These are phyloP conservation scores for Sarcophaga caerulescens DNA, from an alignment of 2,888 invertebrate species.

Conservation along the genomic window DNA sequence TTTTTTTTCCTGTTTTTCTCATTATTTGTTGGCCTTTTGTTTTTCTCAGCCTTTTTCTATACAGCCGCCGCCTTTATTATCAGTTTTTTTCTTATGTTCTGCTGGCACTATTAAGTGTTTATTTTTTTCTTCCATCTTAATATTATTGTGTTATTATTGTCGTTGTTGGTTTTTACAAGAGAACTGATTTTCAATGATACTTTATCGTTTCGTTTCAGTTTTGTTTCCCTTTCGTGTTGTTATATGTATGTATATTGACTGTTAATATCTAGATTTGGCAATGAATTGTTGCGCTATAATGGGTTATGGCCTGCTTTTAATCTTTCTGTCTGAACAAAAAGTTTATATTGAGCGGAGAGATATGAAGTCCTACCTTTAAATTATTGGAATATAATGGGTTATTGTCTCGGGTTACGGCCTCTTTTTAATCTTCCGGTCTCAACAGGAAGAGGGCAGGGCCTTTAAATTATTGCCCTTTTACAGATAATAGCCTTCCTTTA, in stretches of 20 bases:
- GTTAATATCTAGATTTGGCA: too few species aligned
- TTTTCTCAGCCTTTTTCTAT: neutral
- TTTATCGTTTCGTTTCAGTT: too few species aligned
- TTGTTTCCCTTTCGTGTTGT: too few species aligned
- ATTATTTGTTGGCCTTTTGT: neutral
- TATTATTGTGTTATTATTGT: neutral
- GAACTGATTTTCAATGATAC: too few species aligned
- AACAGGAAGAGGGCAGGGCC: too few species aligned
- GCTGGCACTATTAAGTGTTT: conserved; percentile 24
- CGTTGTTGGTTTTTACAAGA: neutral
- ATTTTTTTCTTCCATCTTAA: conserved; percentile 3
- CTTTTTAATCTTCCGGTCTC: neutral
- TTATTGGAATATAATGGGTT: neutral
- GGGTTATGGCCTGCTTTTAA: neutral
- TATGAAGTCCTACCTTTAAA: too few species aligned
- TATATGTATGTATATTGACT: too few species aligned
- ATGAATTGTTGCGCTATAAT: too few species aligned
- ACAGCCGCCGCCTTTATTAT: neutral
- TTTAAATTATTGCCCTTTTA: too few species aligned
- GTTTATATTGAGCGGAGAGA: too few species aligned
- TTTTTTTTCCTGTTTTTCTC: neutral
- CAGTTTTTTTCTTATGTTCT: neutral
- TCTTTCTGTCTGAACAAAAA: neutral
- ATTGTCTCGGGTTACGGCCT: neutral
- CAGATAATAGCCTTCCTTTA: neutral